Base-by-base conservation (phyloP, 2,888 invertebrate species). In the Saturnia pavonia region DNA sequence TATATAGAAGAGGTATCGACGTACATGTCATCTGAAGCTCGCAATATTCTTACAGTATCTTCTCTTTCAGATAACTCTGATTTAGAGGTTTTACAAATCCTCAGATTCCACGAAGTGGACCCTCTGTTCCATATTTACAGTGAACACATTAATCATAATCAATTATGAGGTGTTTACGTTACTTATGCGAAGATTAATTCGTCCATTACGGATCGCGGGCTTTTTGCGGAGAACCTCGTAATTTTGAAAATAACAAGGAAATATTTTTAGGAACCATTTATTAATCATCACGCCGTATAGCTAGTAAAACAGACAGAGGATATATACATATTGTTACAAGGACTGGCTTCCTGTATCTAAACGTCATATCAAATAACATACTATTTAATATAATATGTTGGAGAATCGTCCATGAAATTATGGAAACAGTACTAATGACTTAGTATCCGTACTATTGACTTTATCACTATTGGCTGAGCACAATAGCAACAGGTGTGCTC, bases 81-180 rank as follows among this genome's bases (percentile, higher is more conserved):
- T 22, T 22, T 54, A 34, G 22, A 54, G 22, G n/a, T 1, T 54
- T 9, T 54, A 54, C n/a, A 54, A 54, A 54, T 54, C 54, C 54
- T 2, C 11, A 22, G n/a, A 54, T 22, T 22, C 6, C 22, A 54
- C 9, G 3, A 11, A 54, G 57, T 60, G 25, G 12, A 16, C 27
- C 12, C 14, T 60, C 57, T 60, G 57, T 60, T 27, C 4, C 27
- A 27, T 19, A 40, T 70, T 68, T 40, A 54, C 73, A 71, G 72
- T 69, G 74, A 74, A 70, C 76, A 75, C 78, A 79, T 82, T 80
- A 77, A 81, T 82, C 82, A 78, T 74, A 78, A 79, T 81, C 80
- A 80, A 80, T 82, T 80, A 80, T 73, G 68, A 48, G 34, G 66
- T 72, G 72, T 60, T 74, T 71, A 70, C 75, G 75, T 75, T 78